Evolutionary conservation across 2,888 invertebrate species (phyloP).

Genomic region (Ernsta delagoae): DNA sequence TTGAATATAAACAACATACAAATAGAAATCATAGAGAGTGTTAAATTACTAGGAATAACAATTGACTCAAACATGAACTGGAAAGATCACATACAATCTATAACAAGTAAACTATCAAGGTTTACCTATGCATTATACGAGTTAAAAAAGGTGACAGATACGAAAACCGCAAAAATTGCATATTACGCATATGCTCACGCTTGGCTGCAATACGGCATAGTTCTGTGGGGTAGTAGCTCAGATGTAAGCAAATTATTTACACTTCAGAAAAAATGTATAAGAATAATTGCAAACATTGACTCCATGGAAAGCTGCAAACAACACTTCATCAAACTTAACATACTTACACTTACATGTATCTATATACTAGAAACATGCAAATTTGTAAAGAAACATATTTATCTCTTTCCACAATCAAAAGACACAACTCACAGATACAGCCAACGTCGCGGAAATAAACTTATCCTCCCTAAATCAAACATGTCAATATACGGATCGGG

Average conservation of each 20-base stretch:
- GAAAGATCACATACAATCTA: conserved; percentile 3
- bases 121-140: background rate
- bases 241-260: background rate
- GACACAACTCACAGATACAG: background rate
- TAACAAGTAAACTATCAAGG: background rate
- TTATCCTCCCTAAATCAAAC: background rate
- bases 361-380: background rate
- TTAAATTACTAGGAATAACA: background rate
- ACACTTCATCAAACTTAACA: background rate
- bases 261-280: background rate
- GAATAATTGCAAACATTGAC: background rate
- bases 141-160: background rate
- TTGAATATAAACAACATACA: background rate
- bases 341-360: background rate
- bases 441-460: background rate
- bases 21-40: background rate
- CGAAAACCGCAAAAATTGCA: background rate
- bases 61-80: conserved; percentile 3
- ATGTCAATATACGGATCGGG: background rate
- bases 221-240: background rate
- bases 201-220: too few relatives aligned
- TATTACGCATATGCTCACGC: too few relatives aligned
- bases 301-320: background rate
- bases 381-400: background rate
- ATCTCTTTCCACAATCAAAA: background rate